phyloP scores from a whole-genome alignment of 1,140 invertebrate genomes.

The Aphelinus certus region DNA sequence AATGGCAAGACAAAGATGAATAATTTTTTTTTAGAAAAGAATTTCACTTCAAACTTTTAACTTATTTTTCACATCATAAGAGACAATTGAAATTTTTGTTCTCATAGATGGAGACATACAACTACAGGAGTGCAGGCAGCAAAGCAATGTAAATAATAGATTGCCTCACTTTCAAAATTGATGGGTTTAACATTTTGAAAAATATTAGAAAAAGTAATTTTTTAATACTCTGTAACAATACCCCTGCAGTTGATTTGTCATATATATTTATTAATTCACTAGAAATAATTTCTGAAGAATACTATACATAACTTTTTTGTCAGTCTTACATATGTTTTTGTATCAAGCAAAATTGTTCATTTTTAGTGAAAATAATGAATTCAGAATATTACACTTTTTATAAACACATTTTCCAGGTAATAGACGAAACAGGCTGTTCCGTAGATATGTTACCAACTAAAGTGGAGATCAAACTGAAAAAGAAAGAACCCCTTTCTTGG shows the following conservation, averaged over 20 bases:
- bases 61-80: too few relatives aligned
- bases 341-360: conserved; percentile 19
- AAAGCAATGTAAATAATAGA: too few relatives aligned
- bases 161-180: too few relatives aligned
- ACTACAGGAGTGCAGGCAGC: too few relatives aligned
- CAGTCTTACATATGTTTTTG: background rate
- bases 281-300: background rate
- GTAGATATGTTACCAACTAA: conserved; percentile 90
- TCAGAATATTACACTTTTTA: conserved; percentile 14
- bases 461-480: conserved; percentile 93
- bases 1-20: too few relatives aligned
- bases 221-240: background rate
- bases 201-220: background rate
- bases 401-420: conserved; percentile 61
- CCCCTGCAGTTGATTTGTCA: background rate
- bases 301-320: background rate
- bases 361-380: conserved; percentile 54
- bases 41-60: too few relatives aligned
- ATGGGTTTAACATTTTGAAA: too few relatives aligned
- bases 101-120: too few relatives aligned
- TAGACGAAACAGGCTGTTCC: conserved; percentile 75
- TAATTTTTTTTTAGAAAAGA: too few relatives aligned
- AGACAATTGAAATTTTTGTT: too few relatives aligned
- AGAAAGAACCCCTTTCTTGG: conserved; percentile 88
- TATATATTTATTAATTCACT: background rate